A percentile compares a stretch with the other conserved stretches of the same genome.
phyloP scores from a whole-genome alignment of 2,113 vertebrate species.

The Amphiprion ocellaris region DNA sequence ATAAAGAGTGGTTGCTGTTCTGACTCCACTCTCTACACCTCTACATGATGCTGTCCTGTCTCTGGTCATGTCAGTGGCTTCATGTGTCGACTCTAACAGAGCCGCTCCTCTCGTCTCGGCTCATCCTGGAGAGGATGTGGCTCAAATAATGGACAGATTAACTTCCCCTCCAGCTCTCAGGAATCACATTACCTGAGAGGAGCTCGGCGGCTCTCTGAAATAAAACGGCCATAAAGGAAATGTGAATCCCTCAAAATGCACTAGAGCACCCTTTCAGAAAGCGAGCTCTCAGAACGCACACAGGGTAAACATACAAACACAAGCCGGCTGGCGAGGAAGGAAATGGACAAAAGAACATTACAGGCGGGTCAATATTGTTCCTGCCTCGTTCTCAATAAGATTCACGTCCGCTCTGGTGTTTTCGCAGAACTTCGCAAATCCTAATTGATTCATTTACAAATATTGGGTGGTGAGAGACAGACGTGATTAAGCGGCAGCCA shows the following conservation, averaged over 20 bases:
- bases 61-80: not conserved
- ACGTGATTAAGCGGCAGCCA: constrained; percentile 38
- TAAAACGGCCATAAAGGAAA: constrained; percentile 77
- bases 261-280: constrained; percentile 42
- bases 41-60: not conserved
- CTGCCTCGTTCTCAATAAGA: not conserved
- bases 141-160: constrained; percentile 50
- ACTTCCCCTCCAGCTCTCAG: constrained; percentile 49
- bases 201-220: constrained; percentile 57
- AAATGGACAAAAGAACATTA: constrained; percentile 44
- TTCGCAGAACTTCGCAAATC: constrained; percentile 32
- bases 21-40: too few species aligned
- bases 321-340: constrained; percentile 1
- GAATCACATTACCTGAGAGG: constrained; percentile 73
- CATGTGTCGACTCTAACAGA: constrained; percentile 21
- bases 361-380: constrained; percentile 6
- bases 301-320: constrained; percentile 53
- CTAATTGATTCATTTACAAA: constrained; percentile 37
- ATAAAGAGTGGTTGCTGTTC: not conserved
- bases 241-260: constrained; percentile 67
- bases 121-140: constrained; percentile 53
- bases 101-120: constrained; percentile 19
- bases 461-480: constrained; percentile 38
- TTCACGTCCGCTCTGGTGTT: not conserved
- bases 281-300: constrained; percentile 41